These are phyloP conservation scores for Mesorhabditis spiculigera DNA, from an alignment of 2,888 invertebrate genomes.

Conservation along the genomic window DNA sequence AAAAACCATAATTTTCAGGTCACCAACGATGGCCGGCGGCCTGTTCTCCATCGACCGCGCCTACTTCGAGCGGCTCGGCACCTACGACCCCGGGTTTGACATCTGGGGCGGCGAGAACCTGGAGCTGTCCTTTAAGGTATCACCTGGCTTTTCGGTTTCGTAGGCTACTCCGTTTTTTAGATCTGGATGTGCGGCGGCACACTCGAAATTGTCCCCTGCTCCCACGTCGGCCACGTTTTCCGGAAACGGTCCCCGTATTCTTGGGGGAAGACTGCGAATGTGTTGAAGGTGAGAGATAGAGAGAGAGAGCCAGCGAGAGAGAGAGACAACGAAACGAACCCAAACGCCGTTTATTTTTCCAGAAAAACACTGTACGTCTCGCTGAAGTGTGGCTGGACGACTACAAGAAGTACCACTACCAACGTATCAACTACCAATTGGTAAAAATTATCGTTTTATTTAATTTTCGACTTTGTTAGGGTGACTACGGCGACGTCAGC, in stretches of 20 bases:
- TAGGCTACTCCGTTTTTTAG: constrained; percentile 55
- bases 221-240: constrained; percentile 78
- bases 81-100: constrained; percentile 97
- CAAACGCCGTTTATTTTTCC: constrained; percentile 53
- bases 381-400: constrained; percentile 96
- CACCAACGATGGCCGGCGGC: constrained; percentile 77
- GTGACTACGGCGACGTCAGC: constrained; percentile 89
- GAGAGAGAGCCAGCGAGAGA: no score
- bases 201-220: constrained; percentile 78
- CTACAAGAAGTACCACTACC: constrained; percentile 95
- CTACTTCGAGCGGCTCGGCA: constrained; percentile 90
- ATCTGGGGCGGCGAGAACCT: constrained; percentile 98
- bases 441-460: constrained; percentile 18
- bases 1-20: constrained; percentile 20
- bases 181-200: constrained; percentile 99
- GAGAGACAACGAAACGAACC: no score
- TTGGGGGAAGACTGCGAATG: constrained; percentile 73
- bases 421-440: constrained; percentile 76
- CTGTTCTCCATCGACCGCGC: constrained; percentile 90
- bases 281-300: constrained; percentile 60
- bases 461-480: constrained; percentile 61
- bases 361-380: constrained; percentile 89
- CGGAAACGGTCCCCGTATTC: constrained; percentile 95
- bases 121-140: constrained; percentile 87
- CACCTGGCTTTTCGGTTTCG: not conserved